Percentiles rank a stretch among this genome's conserved stretches.
Evolutionary conservation across 2,113 vertebrate species (phyloP).

Genomic region (Ammodramus savannarum): DNA sequence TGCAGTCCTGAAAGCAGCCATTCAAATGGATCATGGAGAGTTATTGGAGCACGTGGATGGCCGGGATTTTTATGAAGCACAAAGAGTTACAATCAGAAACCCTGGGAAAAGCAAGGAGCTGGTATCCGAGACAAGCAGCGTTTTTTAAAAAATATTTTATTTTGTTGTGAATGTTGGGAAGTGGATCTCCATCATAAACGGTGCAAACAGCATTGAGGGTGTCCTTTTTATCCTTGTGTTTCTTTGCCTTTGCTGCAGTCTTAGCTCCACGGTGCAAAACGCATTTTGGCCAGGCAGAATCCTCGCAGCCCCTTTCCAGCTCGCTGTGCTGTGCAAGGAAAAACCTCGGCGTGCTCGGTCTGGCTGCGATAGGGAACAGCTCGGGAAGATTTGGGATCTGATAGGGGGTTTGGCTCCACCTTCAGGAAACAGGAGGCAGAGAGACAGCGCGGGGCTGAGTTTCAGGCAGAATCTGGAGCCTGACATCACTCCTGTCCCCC

Average conservation of each 20-base stretch:
- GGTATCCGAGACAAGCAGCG: background rate
- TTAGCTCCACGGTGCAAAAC: background rate
- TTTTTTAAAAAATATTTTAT: background rate
- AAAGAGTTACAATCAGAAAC: background rate
- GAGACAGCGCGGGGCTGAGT: background rate
- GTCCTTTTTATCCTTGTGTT: constrained; percentile 22
- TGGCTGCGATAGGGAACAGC: background rate
- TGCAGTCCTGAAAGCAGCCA: constrained; percentile 52
- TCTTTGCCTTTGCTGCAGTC: constrained; percentile 33
- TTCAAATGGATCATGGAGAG: background rate
- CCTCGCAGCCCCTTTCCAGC: constrained; percentile 9
- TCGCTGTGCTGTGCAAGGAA: background rate
- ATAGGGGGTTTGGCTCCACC: constrained; percentile 72
- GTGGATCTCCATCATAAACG: background rate
- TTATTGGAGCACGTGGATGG: background rate
- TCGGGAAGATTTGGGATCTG: background rate
- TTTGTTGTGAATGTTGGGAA: background rate
- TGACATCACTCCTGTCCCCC: background rate
- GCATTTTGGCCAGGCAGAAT: constrained; percentile 5
- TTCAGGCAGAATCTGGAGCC: background rate
- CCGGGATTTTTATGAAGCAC: background rate
- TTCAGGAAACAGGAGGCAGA: constrained; percentile 63
- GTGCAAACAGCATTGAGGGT: background rate
- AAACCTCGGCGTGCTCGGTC: background rate
- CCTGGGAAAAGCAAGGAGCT: background rate